Percentiles rank a stretch among this genome's conserved stretches.
Evolutionary conservation across 2,888 invertebrate species (phyloP).

Genomic region (Clistopyga incitator): DNA sequence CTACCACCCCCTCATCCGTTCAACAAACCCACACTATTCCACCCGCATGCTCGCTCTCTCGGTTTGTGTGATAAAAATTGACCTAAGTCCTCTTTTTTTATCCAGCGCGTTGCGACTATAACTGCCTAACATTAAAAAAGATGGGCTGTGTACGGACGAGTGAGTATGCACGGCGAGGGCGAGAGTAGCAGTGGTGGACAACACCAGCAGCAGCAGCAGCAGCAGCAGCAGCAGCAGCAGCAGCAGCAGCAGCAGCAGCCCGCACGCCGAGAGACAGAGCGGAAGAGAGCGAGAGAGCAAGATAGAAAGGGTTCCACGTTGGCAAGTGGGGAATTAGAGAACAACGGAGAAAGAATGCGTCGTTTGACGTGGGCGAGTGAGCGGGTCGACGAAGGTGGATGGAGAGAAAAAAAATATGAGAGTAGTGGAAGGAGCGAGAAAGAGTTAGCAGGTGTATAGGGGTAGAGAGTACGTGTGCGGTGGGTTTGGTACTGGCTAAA

Average conservation of each 20-base stretch:
- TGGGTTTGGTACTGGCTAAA: constrained; percentile 84
- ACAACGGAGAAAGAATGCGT: constrained; percentile 68
- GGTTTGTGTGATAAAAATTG: constrained; percentile 84
- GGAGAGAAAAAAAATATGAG: constrained; percentile 32
- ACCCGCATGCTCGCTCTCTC: constrained; percentile 70
- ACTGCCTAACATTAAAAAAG: constrained; percentile 84
- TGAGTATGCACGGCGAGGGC: constrained; percentile 56
- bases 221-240: constrained; percentile 34
- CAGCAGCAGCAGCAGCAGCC: constrained; percentile 33
- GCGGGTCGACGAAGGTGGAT: constrained; percentile 53
- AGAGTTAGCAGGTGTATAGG: constrained; percentile 86
- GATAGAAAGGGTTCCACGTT: constrained; percentile 63
- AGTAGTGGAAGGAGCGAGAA: constrained; percentile 78
- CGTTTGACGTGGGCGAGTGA: constrained; percentile 63
- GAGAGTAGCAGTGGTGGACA: constrained; percentile 57
- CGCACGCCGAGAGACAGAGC: constrained; percentile 43
- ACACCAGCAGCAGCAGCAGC: constrained; percentile 54
- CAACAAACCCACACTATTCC: constrained; percentile 58
- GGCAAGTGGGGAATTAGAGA: constrained; percentile 68
- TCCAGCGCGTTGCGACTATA: constrained; percentile 79
- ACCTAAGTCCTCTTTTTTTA: constrained; percentile 79
- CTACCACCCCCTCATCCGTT: constrained; percentile 52
- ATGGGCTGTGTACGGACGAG: constrained; percentile 79
- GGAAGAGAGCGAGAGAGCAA: constrained; percentile 65
- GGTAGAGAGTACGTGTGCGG: constrained; percentile 85